A percentile compares a stretch with the other conserved stretches of the same genome.
These are phyloP conservation scores for Plebejus anna DNA, from an alignment of 2,888 invertebrate genomes.

Conservation along the genomic window DNA sequence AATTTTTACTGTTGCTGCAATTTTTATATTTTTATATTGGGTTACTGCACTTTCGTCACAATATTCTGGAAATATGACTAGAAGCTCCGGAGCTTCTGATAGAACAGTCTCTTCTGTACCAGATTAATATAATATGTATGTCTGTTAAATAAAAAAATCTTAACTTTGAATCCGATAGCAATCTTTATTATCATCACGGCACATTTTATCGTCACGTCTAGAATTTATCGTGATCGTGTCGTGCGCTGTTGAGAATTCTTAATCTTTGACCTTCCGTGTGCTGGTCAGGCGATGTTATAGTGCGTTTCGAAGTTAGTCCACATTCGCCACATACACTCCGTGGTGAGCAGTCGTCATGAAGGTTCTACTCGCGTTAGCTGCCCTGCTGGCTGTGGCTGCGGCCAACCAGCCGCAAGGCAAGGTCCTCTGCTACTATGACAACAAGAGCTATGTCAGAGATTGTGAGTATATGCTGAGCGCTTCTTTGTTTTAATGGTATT, in stretches of 20 bases:
- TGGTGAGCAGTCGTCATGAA: slow-evolving; percentile 65
- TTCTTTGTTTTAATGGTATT: slow-evolving; percentile 15
- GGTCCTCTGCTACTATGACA: slow-evolving; percentile 87
- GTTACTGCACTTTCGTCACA: too few relatives aligned
- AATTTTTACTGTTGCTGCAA: too few relatives aligned
- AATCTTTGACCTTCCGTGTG: slow-evolving; percentile 44
- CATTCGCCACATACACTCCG: slow-evolving; percentile 63
- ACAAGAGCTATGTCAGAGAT: slow-evolving; percentile 83
- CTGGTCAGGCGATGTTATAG: slow-evolving; percentile 37
- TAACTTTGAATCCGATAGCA: neutral
- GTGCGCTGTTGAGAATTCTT: slow-evolving; percentile 35
- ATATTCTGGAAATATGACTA: too few relatives aligned
- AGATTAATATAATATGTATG: neutral
- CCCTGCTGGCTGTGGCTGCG: slow-evolving; percentile 51
- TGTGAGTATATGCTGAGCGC: slow-evolving; percentile 72
- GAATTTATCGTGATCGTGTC: slow-evolving; percentile 17
- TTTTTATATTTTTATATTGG: too few relatives aligned
- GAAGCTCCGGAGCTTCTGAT: too few relatives aligned
- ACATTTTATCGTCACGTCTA: neutral
- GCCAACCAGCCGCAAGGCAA: slow-evolving; percentile 74
- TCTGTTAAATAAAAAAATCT: neutral
- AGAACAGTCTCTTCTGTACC: too few relatives aligned
- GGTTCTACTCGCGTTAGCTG: slow-evolving; percentile 52
- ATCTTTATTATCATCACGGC: slow-evolving; percentile 6
- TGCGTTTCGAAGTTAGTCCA: slow-evolving; percentile 38